phyloP scores from a whole-genome alignment of 2,797 vertebrate species.

The Gymnopithys bicolor region DNA sequence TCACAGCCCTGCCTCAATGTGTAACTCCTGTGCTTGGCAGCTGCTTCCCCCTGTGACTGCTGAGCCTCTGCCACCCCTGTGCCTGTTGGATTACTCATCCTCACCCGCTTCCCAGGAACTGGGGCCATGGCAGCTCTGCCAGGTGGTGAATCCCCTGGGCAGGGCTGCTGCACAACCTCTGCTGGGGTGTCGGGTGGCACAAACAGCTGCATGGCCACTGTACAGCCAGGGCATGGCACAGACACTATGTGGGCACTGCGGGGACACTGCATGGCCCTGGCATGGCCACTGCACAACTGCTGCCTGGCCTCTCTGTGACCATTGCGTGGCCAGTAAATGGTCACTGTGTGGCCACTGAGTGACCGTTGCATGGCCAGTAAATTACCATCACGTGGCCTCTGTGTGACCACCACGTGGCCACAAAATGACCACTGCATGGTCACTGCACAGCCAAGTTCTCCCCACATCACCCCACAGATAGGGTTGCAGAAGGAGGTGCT shows the following conservation, averaged over 20 bases:
- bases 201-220: accelerated
- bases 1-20: background rate
- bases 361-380: accelerated
- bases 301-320: accelerated
- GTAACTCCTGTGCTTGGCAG: conserved; percentile 29
- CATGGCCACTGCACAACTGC: accelerated
- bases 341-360: accelerated
- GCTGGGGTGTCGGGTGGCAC: background rate
- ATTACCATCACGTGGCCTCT: accelerated
- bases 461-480: accelerated
- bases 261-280: background rate
- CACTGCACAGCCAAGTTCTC: background rate
- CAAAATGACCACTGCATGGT: background rate
- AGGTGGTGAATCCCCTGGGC: background rate
- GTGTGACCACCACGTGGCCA: no score
- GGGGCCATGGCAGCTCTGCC: background rate
- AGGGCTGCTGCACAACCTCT: background rate
- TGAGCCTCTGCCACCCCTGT: background rate
- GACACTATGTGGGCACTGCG: accelerated
- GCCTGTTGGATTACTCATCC: background rate
- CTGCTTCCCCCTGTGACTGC: background rate
- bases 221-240: accelerated
- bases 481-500: accelerated
- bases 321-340: accelerated
- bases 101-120: background rate